These are phyloP conservation scores for Diorhabda carinulata DNA, from an alignment of 1,140 invertebrate genomes.

Conservation along the genomic window DNA sequence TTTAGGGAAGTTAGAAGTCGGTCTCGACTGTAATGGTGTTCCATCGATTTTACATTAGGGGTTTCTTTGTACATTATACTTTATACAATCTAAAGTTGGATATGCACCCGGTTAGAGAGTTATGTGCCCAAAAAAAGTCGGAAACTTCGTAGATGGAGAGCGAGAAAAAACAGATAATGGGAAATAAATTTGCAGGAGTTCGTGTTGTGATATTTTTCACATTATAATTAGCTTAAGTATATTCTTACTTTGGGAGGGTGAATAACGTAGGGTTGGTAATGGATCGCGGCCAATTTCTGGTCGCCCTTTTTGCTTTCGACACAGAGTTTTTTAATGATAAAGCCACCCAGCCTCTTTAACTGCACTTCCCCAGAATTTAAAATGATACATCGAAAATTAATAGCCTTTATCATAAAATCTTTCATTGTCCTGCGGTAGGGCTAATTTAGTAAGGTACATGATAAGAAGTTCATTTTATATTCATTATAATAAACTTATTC, in stretches of 20 bases:
- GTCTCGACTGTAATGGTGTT: constrained; percentile 46
- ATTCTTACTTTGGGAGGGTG: constrained; percentile 17
- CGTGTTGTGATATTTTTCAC: constrained; percentile 44
- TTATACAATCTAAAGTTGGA: constrained; percentile 50
- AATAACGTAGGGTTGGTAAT: constrained; percentile 9
- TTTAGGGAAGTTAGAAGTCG: constrained; percentile 46
- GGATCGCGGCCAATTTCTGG: constrained; percentile 13
- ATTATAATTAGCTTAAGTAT: constrained; percentile 41
- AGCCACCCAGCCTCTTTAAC: no score
- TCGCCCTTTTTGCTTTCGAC: constrained; percentile 6
- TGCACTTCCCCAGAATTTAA: no score
- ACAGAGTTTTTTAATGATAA: constrained; percentile 3
- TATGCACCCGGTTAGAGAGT: constrained; percentile 45
- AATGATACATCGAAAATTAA: no score
- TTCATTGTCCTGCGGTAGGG: no score
- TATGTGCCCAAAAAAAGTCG: constrained; percentile 44
- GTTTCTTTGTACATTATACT: constrained; percentile 51
- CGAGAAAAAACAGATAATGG: constrained; percentile 48
- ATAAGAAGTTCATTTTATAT: no score
- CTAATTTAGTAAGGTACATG: no score
- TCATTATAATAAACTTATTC: no score
- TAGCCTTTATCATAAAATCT: no score
- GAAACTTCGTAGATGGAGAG: constrained; percentile 44
- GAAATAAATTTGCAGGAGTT: constrained; percentile 47
- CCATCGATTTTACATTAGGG: constrained; percentile 50